These are phyloP conservation scores for Trachymyrmex cornetzi DNA, from an alignment of 1,140 invertebrate species.

Conservation along the genomic window DNA sequence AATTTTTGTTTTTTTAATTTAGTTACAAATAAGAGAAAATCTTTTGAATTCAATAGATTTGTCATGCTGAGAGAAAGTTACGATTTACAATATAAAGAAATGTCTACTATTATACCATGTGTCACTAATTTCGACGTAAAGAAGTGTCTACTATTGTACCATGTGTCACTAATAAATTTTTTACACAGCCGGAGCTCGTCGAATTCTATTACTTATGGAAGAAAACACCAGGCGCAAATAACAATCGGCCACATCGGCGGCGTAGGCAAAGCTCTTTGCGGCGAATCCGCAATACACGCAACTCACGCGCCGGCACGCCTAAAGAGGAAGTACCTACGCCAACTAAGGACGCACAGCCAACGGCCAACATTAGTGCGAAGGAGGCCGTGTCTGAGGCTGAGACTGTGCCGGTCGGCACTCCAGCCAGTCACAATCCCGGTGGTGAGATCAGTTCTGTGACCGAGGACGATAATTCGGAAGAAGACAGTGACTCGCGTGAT, in stretches of 20 bases:
- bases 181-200: constrained; percentile 95
- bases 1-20: not conserved
- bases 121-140: not conserved
- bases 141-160: constrained; percentile 75
- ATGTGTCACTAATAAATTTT: not conserved
- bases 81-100: not conserved
- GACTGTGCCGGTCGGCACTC: constrained; percentile 78
- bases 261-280: constrained; percentile 95
- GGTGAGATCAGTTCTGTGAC: constrained; percentile 95
- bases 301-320: constrained; percentile 89
- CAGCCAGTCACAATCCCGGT: constrained; percentile 84
- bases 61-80: constrained; percentile 4
- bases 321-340: constrained; percentile 87
- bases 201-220: constrained; percentile 99
- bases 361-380: constrained; percentile 81
- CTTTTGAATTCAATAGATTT: not conserved
- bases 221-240: constrained; percentile 99
- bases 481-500: constrained; percentile 96
- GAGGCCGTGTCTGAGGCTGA: constrained; percentile 81
- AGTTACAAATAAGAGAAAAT: not conserved
- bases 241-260: constrained; percentile 96
- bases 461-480: constrained; percentile 97
- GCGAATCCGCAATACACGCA: constrained; percentile 94
- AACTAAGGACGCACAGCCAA: constrained; percentile 86
- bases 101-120: constrained; percentile 74